Evolutionary conservation across 2,888 invertebrate genomes (phyloP).

Genomic region (Scaeva pyrastri): DNA sequence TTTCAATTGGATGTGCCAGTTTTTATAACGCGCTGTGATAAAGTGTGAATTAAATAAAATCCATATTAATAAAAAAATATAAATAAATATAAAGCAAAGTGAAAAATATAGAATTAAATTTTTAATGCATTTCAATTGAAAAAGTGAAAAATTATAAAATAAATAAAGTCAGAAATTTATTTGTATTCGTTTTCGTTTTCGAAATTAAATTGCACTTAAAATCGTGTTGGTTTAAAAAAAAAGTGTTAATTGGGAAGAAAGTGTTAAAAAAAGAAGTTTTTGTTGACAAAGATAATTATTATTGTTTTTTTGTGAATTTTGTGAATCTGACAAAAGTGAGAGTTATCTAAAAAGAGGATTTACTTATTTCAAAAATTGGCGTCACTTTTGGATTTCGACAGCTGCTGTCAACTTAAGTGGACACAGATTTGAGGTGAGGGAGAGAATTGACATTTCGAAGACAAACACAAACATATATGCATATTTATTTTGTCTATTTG

Average conservation of each 20-base stretch:
- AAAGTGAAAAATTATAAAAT: not conserved
- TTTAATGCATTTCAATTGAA: not conserved
- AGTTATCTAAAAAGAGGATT: slow-evolving; percentile 17
- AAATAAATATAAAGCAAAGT: not conserved
- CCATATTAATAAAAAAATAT: no score
- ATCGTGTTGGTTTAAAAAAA: not conserved
- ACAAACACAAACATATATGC: not conserved
- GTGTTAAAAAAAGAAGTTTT: slow-evolving; percentile 9
- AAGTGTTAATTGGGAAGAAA: slow-evolving; percentile 1
- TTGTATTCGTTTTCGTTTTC: not conserved
- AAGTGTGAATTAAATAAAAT: slow-evolving; percentile 38
- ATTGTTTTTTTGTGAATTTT: not conserved
- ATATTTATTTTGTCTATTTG: not conserved
- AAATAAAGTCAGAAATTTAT: slow-evolving; percentile 4
- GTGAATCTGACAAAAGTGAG: not conserved
- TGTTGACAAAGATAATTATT: slow-evolving; percentile 6
- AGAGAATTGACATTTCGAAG: not conserved
- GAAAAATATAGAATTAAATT: slow-evolving; percentile 3
- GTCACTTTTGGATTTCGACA: slow-evolving; percentile 34
- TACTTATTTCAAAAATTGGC: not conserved
- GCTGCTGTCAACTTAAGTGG: slow-evolving; percentile 8
- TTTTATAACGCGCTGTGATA: slow-evolving; percentile 50
- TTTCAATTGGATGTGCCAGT: slow-evolving; percentile 74
- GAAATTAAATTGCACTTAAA: not conserved
- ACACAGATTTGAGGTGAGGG: slow-evolving; percentile 36